Evolutionary conservation across 2,113 vertebrate species (phyloP), one percentile per base, ranked within the genome.

Genomic region (Pungitius pungitius): DNA sequence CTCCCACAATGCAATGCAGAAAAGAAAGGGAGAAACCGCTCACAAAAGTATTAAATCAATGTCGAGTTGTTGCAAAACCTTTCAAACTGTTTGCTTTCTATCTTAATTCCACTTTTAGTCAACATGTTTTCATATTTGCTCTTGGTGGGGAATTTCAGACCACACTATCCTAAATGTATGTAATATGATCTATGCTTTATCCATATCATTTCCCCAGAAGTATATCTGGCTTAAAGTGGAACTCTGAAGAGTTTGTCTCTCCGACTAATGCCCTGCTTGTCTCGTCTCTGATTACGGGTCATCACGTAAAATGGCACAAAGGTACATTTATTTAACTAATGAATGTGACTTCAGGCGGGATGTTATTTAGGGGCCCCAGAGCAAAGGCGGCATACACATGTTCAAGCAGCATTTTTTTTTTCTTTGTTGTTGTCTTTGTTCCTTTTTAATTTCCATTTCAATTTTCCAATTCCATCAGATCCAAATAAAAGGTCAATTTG

Each of bases 1-100:
- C 22, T 55, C 51, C 37, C 35, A 68, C 11, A 30, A 68, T 55
- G 65, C 35, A 68, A 27, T 40, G 35, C 35, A 26, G n/a, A 54
- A 40, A 54, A 39, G 4, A 54, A 26, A 39, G 10, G n/a, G n/a
- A 39, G 33, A 54, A 6, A 22, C 5, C 6, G 7, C 7, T 64
- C 52, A 27, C 18, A 57, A 57, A 47, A 47, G 5, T 20, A 47
- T 47, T 20, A 57, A 57, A 35, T 27, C 2, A 51, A 51, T 47
- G 17, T n/a, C 20, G 39, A 14, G 3, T 61, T 3, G 37, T 9
- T 2, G 42, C 6, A 9, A 30, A 45, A 45, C 17, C 22, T 13
- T 24, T 1, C 24, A 26, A 26, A 54, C 10, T n/a, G 9, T 51
- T 22, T n/a, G 47, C 20, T 49, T 49, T n/a, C 47, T n/a, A n/a